Conservation (phyloP, 2,797 vertebrate genomes). For the Acomys russatus region DNA sequence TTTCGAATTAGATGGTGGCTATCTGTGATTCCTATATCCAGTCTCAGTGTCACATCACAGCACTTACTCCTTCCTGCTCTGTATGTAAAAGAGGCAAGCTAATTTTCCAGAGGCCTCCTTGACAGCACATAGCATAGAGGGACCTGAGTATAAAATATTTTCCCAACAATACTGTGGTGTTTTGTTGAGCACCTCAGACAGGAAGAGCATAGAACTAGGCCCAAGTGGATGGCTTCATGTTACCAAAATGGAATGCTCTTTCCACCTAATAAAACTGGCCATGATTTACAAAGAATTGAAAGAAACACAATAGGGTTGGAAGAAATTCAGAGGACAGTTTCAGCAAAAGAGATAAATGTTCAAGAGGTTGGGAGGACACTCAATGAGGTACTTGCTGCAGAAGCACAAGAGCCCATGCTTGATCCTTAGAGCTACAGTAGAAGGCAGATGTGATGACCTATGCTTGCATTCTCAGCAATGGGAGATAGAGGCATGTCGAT, state of each 20-base stretch:
- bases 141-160: neutral
- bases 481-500: accelerated
- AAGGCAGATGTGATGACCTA: neutral
- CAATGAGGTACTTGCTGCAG: neutral
- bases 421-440: neutral
- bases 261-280: neutral
- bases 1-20: neutral
- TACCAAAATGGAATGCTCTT: slow-evolving; percentile 19
- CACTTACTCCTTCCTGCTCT: neutral
- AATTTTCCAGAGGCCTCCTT: neutral
- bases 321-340: neutral
- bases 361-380: neutral
- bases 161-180: neutral
- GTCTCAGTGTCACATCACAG: neutral
- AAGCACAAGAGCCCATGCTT: neutral
- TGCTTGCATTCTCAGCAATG: neutral
- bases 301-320: neutral
- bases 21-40: neutral
- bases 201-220: neutral
- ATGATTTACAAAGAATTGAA: neutral
- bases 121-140: neutral
- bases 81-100: neutral
- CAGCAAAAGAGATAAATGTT: neutral
- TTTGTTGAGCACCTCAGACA: neutral
- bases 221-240: neutral